Evolutionary conservation across 2,888 invertebrate genomes (phyloP).

Genomic region (Nymphalis urticae): DNA sequence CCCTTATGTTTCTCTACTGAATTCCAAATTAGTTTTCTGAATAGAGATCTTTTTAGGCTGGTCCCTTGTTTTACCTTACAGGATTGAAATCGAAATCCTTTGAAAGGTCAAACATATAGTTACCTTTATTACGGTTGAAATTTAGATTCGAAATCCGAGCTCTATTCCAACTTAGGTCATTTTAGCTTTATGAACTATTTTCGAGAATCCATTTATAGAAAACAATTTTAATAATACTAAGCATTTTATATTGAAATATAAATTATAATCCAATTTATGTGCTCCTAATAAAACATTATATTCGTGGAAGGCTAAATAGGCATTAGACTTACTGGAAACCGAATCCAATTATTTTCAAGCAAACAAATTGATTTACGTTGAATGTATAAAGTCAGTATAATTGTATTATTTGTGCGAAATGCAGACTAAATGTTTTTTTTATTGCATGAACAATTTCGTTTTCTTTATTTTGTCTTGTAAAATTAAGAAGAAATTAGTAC

Average conservation of each 20-base stretch:
- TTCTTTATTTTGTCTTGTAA: too few species aligned
- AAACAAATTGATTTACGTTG: too few species aligned
- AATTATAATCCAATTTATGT: neutral
- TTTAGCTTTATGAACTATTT: neutral
- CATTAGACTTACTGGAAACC: too few species aligned
- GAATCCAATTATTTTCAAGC: too few species aligned
- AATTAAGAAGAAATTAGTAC: too few species aligned
- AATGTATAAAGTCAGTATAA: too few species aligned
- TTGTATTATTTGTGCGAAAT: too few species aligned
- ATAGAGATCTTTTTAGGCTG: constrained; percentile 17
- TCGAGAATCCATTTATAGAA: neutral
- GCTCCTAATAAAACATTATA: neutral
- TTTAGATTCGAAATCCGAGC: constrained; percentile 5
- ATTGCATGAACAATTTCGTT: too few species aligned
- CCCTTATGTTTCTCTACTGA: constrained; percentile 11
- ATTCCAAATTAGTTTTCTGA: constrained; percentile 4
- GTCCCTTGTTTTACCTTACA: constrained; percentile 11
- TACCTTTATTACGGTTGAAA: constrained; percentile 8
- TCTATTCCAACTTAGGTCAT: constrained; percentile 7
- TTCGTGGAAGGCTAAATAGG: too few species aligned
- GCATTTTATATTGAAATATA: neutral
- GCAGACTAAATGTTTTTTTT: too few species aligned
- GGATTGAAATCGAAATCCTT: constrained; percentile 7
- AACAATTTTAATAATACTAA: too few species aligned
- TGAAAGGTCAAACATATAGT: constrained; percentile 7